A percentile compares a stretch with the other conserved stretches of the same genome.
phyloP scores from a whole-genome alignment of 1,140 invertebrate species.

The Drosophila bocki region DNA sequence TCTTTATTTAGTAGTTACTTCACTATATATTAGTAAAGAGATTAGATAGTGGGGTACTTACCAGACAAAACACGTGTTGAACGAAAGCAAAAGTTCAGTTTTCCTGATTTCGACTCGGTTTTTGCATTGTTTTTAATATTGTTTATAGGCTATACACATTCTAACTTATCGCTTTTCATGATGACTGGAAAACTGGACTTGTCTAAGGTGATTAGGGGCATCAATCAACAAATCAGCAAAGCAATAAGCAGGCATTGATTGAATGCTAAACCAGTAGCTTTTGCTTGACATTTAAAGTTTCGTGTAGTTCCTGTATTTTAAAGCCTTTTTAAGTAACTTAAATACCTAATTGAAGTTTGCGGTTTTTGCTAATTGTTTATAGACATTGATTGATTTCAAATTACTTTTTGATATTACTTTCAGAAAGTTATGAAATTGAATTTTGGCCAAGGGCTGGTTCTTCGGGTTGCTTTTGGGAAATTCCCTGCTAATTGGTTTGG shows the following conservation, averaged over 20 bases:
- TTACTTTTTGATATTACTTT: conserved; percentile 5
- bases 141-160: neutral
- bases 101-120: neutral
- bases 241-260: neutral
- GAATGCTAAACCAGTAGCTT: neutral
- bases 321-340: neutral
- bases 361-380: neutral
- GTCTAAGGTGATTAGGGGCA: conserved; percentile 14
- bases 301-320: neutral
- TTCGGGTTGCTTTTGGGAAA: neutral
- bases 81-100: conserved; percentile 26
- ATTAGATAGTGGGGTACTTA: conserved; percentile 32
- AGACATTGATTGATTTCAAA: conserved; percentile 41
- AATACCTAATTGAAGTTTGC: neutral
- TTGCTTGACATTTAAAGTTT: neutral
- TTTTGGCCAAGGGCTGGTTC: neutral
- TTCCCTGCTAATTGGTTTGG: conserved; percentile 28
- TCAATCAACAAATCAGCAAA: conserved; percentile 7
- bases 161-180: conserved; percentile 9
- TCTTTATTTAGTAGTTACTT: neutral
- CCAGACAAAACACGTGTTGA: conserved; percentile 36
- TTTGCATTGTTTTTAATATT: conserved; percentile 13
- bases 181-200: conserved; percentile 15
- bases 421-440: conserved; percentile 38
- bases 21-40: neutral